Conservation (phyloP, 1,140 invertebrate genomes). For the Drosophila asahinai region DNA sequence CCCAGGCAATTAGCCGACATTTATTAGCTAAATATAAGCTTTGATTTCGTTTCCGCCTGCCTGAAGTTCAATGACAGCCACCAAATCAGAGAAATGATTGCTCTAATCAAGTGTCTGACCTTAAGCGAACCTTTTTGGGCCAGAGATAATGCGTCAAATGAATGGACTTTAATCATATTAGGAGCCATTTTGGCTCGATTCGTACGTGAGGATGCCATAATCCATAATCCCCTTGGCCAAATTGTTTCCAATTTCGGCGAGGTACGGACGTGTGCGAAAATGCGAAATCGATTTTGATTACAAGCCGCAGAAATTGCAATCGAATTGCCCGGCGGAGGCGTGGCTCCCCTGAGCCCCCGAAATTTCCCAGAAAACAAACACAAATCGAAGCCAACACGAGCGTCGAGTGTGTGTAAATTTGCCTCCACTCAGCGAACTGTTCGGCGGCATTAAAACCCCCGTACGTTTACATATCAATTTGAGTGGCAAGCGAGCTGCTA, state of each 20-base stretch:
- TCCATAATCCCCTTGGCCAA: conserved; percentile 17
- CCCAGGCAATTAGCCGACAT: conserved; percentile 36
- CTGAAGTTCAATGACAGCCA: conserved; percentile 60
- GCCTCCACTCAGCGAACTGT: conserved; percentile 53
- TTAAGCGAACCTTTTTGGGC: conserved; percentile 53
- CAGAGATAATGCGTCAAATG: conserved; percentile 67
- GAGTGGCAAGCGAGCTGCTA: conserved; percentile 22
- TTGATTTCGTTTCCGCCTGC: conserved; percentile 55
- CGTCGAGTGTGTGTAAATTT: conserved; percentile 47
- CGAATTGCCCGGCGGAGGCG: conserved; percentile 19
- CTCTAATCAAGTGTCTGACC: conserved; percentile 80
- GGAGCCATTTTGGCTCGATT: conserved; percentile 54
- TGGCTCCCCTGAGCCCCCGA: conserved; percentile 5
- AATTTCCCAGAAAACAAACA: conserved; percentile 38
- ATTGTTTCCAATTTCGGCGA: conserved; percentile 49
- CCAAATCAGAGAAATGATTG: conserved; percentile 21
- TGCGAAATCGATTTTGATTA: conserved; percentile 61
- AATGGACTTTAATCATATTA: conserved; percentile 80
- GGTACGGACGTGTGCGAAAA: conserved; percentile 38
- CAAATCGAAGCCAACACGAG: conserved; percentile 34
- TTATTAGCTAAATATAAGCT: conserved; percentile 41
- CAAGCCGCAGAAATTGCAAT: conserved; percentile 54
- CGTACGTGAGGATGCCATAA: conserved; percentile 50
- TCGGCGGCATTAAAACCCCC: conserved; percentile 52
- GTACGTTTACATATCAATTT: conserved; percentile 68